Evolutionary conservation across 2,797 vertebrate genomes (phyloP).

Genomic region (Rhinichthys osculus): DNA sequence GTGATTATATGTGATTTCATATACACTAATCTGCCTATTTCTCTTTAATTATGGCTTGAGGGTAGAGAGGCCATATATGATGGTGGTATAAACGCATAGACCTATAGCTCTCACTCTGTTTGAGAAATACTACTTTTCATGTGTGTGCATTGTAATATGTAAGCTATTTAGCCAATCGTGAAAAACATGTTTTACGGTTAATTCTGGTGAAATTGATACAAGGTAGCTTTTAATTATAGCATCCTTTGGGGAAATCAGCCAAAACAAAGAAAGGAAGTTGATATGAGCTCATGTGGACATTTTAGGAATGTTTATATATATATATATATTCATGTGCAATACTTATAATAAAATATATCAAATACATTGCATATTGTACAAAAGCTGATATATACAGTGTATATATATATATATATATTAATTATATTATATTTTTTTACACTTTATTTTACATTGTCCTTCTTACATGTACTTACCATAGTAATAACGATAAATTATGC

Average conservation of each 20-base stretch:
- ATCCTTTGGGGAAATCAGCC: not conserved
- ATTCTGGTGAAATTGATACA: not conserved
- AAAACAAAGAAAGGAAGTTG: not conserved
- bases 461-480: too few relatives aligned
- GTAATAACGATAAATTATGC: too few relatives aligned
- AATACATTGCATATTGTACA: too few relatives aligned
- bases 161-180: not conserved
- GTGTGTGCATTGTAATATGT: not conserved
- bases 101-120: not conserved
- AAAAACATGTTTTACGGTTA: not conserved
- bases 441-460: too few relatives aligned
- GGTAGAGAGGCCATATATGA: not conserved
- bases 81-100: not conserved
- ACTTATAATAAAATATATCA: too few relatives aligned
- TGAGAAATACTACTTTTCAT: not conserved
- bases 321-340: not conserved
- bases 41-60: not conserved
- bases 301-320: conserved; percentile 5
- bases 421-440: not conserved
- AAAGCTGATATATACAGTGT: too few relatives aligned
- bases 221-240: not conserved
- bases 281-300: not conserved
- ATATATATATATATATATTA: not conserved
- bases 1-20: conserved; percentile 10
- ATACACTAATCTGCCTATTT: not conserved